Evolutionary conservation across 2,888 invertebrate species (phyloP).

Genomic region (Ptychoptera contaminata): DNA sequence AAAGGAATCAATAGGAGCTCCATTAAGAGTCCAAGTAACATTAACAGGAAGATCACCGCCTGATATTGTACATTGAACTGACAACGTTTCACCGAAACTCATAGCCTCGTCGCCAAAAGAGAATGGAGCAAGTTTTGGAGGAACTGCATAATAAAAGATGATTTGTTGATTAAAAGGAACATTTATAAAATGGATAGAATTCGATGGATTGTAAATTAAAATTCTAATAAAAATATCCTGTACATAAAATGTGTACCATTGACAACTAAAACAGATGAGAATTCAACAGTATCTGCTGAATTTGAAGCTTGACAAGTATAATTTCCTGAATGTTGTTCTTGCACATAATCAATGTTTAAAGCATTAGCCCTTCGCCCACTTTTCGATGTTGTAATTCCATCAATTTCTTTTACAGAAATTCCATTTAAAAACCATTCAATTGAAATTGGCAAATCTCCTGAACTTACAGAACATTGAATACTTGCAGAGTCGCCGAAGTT

Average conservation of each 20-base stretch:
- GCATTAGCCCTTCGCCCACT: conserved; percentile 39
- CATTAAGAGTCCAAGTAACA: conserved; percentile 51
- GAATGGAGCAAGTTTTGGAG: conserved; percentile 59
- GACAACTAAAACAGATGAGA: conserved; percentile 22
- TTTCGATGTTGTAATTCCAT: conserved; percentile 37
- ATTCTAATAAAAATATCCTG: conserved; percentile 3
- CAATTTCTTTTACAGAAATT: conserved; percentile 35
- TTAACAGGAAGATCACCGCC: conserved; percentile 66
- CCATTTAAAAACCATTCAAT: conserved; percentile 58
- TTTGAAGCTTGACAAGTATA: conserved; percentile 57
- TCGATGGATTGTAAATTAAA: too few relatives aligned
- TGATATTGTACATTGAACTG: conserved; percentile 45
- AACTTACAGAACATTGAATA: conserved; percentile 52
- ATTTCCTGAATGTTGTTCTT: conserved; percentile 49
- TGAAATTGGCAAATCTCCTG: conserved; percentile 64
- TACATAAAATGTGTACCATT: too few relatives aligned
- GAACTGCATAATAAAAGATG: conserved; percentile 35
- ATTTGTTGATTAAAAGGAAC: neutral
- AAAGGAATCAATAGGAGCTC: conserved; percentile 24
- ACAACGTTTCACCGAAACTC: conserved; percentile 46
- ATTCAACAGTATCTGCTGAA: conserved; percentile 36
- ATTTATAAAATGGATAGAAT: too few relatives aligned
- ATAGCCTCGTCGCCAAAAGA: conserved; percentile 57
- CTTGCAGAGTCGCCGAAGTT: conserved; percentile 53
- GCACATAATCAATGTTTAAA: conserved; percentile 43